These are phyloP conservation scores for Trinectes maculatus DNA, from an alignment of 2,113 vertebrate species.

Conservation along the genomic window DNA sequence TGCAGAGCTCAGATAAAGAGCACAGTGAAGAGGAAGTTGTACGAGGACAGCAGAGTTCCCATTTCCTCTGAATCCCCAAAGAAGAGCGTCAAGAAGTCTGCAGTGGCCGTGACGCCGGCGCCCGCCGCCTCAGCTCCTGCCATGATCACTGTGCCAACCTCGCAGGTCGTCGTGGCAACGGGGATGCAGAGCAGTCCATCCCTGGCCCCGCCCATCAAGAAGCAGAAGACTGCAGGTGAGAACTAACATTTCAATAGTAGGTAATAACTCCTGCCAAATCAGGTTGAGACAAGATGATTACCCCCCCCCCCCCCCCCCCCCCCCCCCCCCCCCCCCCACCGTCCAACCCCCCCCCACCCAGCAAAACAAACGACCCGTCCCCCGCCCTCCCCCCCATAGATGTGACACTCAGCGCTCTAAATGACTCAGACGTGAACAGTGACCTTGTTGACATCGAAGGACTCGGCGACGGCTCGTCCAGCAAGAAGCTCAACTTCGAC, in stretches of 20 bases:
- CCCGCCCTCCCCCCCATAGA: slow-evolving; percentile 71
- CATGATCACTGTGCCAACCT: slow-evolving; percentile 64
- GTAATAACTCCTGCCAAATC: background rate
- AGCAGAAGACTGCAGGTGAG: slow-evolving; percentile 88
- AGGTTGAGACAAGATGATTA: background rate
- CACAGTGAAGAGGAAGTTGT: slow-evolving; percentile 91
- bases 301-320: background rate
- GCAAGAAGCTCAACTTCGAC: slow-evolving; percentile 92
- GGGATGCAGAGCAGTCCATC: slow-evolving; percentile 75
- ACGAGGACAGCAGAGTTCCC: slow-evolving; percentile 91
- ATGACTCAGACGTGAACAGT: slow-evolving; percentile 91
- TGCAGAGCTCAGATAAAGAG: slow-evolving; percentile 91
- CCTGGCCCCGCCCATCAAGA: slow-evolving; percentile 83
- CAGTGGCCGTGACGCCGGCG: slow-evolving; percentile 39
- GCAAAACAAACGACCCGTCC: no score
- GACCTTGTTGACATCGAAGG: slow-evolving; percentile 93
- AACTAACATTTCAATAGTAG: no score
- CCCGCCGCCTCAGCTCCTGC: slow-evolving; percentile 37
- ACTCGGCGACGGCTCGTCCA: slow-evolving; percentile 85
- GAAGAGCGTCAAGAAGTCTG: slow-evolving; percentile 85
- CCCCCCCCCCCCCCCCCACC: slow-evolving; percentile 4
- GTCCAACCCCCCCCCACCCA: no score
- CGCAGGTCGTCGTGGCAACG: slow-evolving; percentile 78
- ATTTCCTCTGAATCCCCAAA: slow-evolving; percentile 87
- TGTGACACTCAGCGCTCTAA: slow-evolving; percentile 90